These are phyloP conservation scores for Germaria angustata DNA, from an alignment of 2,888 invertebrate species.

Conservation along the genomic window DNA sequence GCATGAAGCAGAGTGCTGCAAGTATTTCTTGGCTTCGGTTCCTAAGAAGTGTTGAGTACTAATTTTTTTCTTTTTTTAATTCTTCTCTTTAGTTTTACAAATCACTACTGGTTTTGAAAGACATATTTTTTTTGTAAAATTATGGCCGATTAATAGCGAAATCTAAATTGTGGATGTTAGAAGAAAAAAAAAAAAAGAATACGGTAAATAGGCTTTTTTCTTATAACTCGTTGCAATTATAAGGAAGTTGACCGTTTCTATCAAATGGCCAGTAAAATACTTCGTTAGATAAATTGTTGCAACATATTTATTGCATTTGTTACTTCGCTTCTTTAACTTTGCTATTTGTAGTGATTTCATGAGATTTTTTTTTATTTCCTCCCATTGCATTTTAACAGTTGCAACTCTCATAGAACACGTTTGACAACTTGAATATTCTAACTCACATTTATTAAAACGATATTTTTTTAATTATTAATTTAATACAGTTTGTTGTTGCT, in stretches of 20 bases:
- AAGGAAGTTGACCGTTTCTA: conserved; percentile 53
- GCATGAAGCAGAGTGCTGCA: conserved; percentile 7
- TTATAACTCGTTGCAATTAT: conserved; percentile 34
- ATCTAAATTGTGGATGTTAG: conserved; percentile 10
- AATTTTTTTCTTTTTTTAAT: conserved; percentile 19
- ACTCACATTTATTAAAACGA: conserved; percentile 37
- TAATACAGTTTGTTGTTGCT: conserved; percentile 15
- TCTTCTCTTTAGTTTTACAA: conserved; percentile 33
- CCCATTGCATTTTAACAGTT: conserved; percentile 35
- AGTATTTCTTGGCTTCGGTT: not conserved
- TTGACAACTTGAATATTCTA: conserved; percentile 59
- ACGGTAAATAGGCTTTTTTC: conserved; percentile 48
- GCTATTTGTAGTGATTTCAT: conserved; percentile 30
- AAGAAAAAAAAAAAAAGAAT: conserved; percentile 8
- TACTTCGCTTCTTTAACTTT: not conserved
- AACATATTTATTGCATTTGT: conserved; percentile 8
- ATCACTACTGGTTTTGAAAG: conserved; percentile 54
- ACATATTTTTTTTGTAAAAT: conserved; percentile 25
- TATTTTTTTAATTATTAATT: conserved; percentile 14
- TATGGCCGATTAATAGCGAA: conserved; percentile 33
- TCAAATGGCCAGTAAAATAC: conserved; percentile 12
- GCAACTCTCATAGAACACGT: conserved; percentile 56
- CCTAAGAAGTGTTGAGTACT: conserved; percentile 19
- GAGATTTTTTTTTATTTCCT: conserved; percentile 13
- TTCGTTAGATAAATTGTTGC: conserved; percentile 11